These are phyloP conservation scores for Auanema sp. DNA, from an alignment of 2,888 invertebrate genomes.

Conservation along the genomic window DNA sequence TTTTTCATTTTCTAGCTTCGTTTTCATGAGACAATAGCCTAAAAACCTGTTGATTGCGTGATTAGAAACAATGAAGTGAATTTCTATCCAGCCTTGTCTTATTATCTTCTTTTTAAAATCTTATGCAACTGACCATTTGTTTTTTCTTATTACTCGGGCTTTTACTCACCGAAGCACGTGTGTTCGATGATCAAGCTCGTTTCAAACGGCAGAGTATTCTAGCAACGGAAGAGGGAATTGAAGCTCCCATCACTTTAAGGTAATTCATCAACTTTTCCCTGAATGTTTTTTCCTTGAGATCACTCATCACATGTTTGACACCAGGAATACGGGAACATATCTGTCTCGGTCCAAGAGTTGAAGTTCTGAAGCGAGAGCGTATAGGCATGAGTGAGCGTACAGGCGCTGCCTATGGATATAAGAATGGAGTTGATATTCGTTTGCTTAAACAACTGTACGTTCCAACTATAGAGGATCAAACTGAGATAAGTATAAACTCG, in stretches of 20 bases:
- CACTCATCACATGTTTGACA: slow-evolving; percentile 42
- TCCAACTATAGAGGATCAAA: slow-evolving; percentile 43
- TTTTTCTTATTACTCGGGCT: no score
- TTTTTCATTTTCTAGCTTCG: no score
- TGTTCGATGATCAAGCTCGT: no score
- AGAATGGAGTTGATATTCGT: slow-evolving; percentile 47
- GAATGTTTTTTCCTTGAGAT: slow-evolving; percentile 21
- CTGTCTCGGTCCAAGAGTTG: slow-evolving; percentile 45
- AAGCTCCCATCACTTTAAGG: slow-evolving; percentile 44
- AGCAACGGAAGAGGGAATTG: slow-evolving; percentile 42
- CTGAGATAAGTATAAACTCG: slow-evolving; percentile 28
- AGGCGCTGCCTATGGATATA: slow-evolving; percentile 48
- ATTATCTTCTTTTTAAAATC: no score
- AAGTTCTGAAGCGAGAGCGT: slow-evolving; percentile 37
- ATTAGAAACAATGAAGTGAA: no score
- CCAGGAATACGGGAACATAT: slow-evolving; percentile 46
- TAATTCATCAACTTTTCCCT: slow-evolving; percentile 3
- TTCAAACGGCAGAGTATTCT: slow-evolving; percentile 29
- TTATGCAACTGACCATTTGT: no score
- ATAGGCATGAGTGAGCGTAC: slow-evolving; percentile 39
- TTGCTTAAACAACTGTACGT: slow-evolving; percentile 34
- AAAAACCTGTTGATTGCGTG: no score
- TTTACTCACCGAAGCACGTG: no score
- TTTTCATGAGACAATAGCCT: no score
- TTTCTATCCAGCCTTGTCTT: no score